Evolutionary conservation across 1,140 invertebrate species (phyloP), one percentile per base, ranked within the genome.

Genomic region (Spodoptera litura): DNA sequence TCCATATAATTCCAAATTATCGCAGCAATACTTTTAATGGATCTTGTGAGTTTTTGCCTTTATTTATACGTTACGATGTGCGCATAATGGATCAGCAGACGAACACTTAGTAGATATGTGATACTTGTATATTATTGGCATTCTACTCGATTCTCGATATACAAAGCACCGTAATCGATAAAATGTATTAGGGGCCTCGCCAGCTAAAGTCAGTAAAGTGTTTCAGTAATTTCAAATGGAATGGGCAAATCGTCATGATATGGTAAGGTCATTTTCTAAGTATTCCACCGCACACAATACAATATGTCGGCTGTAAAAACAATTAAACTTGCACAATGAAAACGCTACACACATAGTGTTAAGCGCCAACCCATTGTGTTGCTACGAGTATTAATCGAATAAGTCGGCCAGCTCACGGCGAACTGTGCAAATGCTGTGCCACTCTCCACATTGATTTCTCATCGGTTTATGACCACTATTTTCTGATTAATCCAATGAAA

Each of bases 31-130:
- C 90, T 91, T 92, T 92, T 92, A 92, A 92, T 92, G 90, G 90
- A 92, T 91, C 89, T 88, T 91, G 87, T 87, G 89, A 91, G 90
- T 92, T 91, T 91, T 92, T 92, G 88, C 88, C 89, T 92, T 91
- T 92, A 92, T 92, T 92, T 91, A 91, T 90, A 89, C 84, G 87
- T 89, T 89, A 89, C 88, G 87, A 89, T 91, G 89, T 92, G 88
- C 88, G 88, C 89, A 92, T 91, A 92, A 91, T 91, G 89, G 89
- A 91, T 90, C 87, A 88, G 83, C 78, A 83, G 87, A 85, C 83
- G 85, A 85, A 88, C 89, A 89, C 87, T 89, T 86, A 85, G 83
- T 83, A 83, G 85, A 86, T 89, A 83, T 82, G 79, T 75, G 83
- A 83, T 85, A 84, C 81, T 64, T 53, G 76, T 83, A 79, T 76